Base-by-base conservation (phyloP, 2,888 invertebrate genomes). In the Chymomyza fuscimana region DNA sequence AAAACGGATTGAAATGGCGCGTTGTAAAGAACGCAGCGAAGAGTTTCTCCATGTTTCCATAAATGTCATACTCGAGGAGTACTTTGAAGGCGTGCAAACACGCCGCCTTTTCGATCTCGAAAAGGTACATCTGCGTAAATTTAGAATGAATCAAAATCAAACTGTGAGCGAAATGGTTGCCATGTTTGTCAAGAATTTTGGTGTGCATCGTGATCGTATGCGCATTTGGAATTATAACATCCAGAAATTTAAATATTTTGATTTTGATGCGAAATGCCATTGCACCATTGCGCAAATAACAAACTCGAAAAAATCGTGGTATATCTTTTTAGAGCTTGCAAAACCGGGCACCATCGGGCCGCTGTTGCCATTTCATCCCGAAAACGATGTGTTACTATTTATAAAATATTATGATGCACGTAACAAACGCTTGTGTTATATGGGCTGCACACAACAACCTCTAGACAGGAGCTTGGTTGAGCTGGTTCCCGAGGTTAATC, bases 51-150 rank as follows among this genome's bases (percentile, higher is more conserved):
- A 99, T 98, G 92, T 25, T 3, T 98, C 89, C 2, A 87, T 91
- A 32, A 90, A 91, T 63, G 96, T 97, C 60, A 94, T 97, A 32
- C 92, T 97, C 61, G 97, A 97, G 90, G 97, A 97, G 91, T 95
- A 96, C 74, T 97, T 97, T 92, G 96, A 97, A 91, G 97, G 97
- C 0, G 97, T 99, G 92, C 98, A 98, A 92, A 98, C 98, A 89
- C 97, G 97, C 89, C 98, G 99, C 92, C 94, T 99, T 67, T 98
- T 97, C 92, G 99, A 99, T 92, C 94, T 96, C 12, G 98, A 98
- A 89, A 95, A 96, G 83, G 96, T 95, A 2, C 95, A 95, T 87
- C 96, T 94, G 92, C 94, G 97, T 77, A 94, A 95, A 81, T 98
- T 99, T 92, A 95, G 97, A 90, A 95, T 99, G 58, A 95, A 96